These are phyloP conservation scores for Falco biarmicus DNA, from an alignment of 2,797 vertebrate species.

Conservation along the genomic window DNA sequence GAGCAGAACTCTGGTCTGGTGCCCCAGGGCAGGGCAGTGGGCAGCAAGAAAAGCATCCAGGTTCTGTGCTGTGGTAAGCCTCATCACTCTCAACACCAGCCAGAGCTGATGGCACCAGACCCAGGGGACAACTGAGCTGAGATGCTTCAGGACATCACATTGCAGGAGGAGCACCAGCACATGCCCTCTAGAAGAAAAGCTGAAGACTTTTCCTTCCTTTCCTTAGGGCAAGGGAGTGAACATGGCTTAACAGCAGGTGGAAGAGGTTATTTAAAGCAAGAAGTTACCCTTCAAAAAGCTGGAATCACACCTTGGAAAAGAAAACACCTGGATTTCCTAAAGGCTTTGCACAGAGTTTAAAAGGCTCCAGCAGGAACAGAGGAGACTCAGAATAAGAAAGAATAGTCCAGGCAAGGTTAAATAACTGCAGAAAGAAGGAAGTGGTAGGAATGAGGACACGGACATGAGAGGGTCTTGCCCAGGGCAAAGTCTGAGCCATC, in stretches of 20 bases:
- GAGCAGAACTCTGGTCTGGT: neutral
- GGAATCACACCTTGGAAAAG: neutral
- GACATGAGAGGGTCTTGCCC: neutral
- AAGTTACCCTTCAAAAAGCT: neutral
- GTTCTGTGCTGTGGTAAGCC: neutral
- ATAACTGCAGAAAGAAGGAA: neutral
- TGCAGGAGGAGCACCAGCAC: neutral
- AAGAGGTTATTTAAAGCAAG: neutral
- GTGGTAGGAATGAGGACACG: neutral
- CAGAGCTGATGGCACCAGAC: neutral
- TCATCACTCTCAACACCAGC: rapidly evolving
- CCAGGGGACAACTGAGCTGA: neutral
- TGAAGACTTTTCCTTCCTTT: neutral
- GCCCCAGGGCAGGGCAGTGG: neutral
- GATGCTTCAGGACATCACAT: neutral
- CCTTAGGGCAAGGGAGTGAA: neutral
- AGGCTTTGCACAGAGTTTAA: neutral
- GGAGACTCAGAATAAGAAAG: neutral
- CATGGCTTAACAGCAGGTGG: neutral
- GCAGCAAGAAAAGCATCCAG: neutral
- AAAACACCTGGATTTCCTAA: neutral
- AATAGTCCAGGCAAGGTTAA: neutral
- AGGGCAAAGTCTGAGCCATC: neutral
- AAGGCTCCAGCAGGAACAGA: neutral
- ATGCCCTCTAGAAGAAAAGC: neutral